Percentiles rank a stretch among this genome's conserved stretches.
phyloP scores from a whole-genome alignment of 2,113 vertebrate genomes.

The Nesoenas mayeri region DNA sequence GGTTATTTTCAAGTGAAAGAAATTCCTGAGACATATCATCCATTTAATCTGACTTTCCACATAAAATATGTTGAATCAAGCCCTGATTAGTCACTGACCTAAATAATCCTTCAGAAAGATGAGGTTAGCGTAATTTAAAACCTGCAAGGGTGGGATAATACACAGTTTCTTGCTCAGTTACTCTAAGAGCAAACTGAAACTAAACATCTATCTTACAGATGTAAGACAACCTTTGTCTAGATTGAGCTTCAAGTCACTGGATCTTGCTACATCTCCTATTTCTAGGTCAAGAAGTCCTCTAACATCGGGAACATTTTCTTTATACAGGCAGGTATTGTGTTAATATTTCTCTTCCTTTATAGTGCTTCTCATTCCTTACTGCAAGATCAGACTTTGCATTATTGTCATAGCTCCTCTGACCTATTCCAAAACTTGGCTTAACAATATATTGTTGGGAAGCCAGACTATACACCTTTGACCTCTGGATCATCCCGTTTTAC shows the following conservation, averaged over 20 bases:
- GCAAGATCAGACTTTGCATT: neutral
- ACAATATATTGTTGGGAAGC: neutral
- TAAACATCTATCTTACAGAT: neutral
- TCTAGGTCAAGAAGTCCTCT: neutral
- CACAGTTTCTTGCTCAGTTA: neutral
- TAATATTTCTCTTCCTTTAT: neutral
- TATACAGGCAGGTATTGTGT: no score
- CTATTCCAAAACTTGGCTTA: neutral
- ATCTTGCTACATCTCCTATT: neutral
- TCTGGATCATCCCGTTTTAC: neutral
- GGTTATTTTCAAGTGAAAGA: neutral
- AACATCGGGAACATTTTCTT: neutral
- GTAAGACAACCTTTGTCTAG: neutral
- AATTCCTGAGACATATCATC: neutral
- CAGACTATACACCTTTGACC: neutral
- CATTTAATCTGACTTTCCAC: slow-evolving; percentile 23
- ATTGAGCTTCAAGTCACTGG: neutral
- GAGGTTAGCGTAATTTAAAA: slow-evolving; percentile 9
- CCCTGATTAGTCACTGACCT: slow-evolving; percentile 24
- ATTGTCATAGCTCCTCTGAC: neutral
- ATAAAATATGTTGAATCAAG: slow-evolving; percentile 6
- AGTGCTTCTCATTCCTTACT: neutral
- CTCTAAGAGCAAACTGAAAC: neutral
- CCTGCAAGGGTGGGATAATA: neutral
- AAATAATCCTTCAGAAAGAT: slow-evolving; percentile 33